Evolutionary conservation across 2,113 vertebrate genomes (phyloP).

Genomic region (Gymnocephalus cernua): DNA sequence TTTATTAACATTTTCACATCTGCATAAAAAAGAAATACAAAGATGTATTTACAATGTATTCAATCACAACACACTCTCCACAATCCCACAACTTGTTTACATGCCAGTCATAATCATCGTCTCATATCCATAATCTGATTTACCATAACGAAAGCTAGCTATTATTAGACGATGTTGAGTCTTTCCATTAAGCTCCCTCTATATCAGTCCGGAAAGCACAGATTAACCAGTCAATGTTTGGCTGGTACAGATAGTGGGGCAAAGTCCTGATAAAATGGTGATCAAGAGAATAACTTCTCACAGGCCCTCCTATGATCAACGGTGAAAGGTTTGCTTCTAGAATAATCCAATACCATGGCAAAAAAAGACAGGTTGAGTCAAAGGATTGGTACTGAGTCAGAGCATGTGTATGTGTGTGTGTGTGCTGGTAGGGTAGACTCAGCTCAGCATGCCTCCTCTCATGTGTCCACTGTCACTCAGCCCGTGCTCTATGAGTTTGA

Average conservation of each 20-base stretch:
- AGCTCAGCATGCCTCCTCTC: slow-evolving; percentile 91
- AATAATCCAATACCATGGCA: neutral
- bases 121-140: slow-evolving; percentile 60
- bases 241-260: slow-evolving; percentile 6
- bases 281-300: neutral
- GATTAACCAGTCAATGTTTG: slow-evolving; percentile 37
- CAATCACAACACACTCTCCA: slow-evolving; percentile 34
- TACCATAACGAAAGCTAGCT: slow-evolving; percentile 30
- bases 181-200: slow-evolving; percentile 32
- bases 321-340: neutral
- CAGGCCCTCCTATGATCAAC: neutral
- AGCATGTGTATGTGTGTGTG: neutral
- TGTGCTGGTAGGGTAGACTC: slow-evolving; percentile 67
- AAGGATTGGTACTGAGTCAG: slow-evolving; percentile 11
- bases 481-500: slow-evolving; percentile 95
- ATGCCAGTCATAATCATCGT: slow-evolving; percentile 13
- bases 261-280: neutral
- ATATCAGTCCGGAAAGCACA: slow-evolving; percentile 26
- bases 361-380: neutral
- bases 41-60: slow-evolving; percentile 75
- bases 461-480: slow-evolving; percentile 91
- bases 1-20: slow-evolving; percentile 67
- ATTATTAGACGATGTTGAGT: slow-evolving; percentile 57
- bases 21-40: slow-evolving; percentile 71
- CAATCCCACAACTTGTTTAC: slow-evolving; percentile 44